These are phyloP conservation scores for Troglohyphantes excavatus DNA, from an alignment of 2,888 invertebrate genomes.

Conservation along the genomic window DNA sequence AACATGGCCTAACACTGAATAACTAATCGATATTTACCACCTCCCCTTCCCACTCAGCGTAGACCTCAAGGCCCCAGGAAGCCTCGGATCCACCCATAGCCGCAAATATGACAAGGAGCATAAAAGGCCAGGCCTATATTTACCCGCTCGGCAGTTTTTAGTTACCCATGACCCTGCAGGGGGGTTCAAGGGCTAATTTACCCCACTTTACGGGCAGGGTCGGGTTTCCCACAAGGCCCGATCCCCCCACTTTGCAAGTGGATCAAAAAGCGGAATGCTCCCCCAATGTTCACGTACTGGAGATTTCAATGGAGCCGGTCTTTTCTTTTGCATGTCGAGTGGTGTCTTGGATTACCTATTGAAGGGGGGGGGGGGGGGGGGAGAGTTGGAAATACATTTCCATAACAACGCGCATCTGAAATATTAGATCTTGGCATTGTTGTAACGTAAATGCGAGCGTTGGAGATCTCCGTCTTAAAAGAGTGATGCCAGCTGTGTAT, in stretches of 20 bases:
- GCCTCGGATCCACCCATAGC: background rate
- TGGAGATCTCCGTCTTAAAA: too few species aligned
- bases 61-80: background rate
- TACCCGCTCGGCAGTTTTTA: slow-evolving; percentile 45
- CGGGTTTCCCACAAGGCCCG: slow-evolving; percentile 27
- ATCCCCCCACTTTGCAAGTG: slow-evolving; percentile 5
- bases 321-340: slow-evolving; percentile 11
- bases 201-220: slow-evolving; percentile 19
- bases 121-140: slow-evolving; percentile 40
- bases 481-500: too few species aligned
- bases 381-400: too few species aligned
- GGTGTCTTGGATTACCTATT: slow-evolving; percentile 31
- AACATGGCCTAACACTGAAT: too few species aligned
- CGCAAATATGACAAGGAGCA: background rate
- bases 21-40: too few species aligned
- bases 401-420: too few species aligned
- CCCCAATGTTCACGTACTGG: background rate
- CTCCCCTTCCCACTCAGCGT: too few species aligned
- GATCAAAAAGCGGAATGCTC: slow-evolving; percentile 21
- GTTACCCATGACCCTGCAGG: slow-evolving; percentile 61
- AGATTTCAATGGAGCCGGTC: too few species aligned
- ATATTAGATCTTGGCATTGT: too few species aligned
- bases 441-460: too few species aligned
- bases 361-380: too few species aligned
- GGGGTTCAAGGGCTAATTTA: slow-evolving; percentile 62